These are phyloP conservation scores for Epinephelus moara DNA, from an alignment of 2,113 vertebrate species.

Conservation along the genomic window DNA sequence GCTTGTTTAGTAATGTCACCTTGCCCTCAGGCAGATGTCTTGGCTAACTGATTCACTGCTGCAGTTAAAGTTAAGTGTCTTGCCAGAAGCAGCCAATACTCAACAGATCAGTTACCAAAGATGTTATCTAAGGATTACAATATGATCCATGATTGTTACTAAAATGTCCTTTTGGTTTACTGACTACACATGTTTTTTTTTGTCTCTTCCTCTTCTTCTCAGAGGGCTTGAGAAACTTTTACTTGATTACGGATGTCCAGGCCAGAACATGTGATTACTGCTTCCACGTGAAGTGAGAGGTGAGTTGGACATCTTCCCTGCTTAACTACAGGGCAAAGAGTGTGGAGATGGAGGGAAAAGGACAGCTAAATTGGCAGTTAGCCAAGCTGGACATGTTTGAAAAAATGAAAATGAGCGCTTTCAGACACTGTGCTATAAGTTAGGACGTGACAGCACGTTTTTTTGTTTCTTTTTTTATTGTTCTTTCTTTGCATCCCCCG, in stretches of 20 bases:
- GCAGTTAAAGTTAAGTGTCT: slow-evolving; percentile 14
- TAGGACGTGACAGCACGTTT: slow-evolving; percentile 56
- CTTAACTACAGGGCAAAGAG: slow-evolving; percentile 77
- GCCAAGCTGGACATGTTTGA: slow-evolving; percentile 69
- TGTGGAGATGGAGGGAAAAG: slow-evolving; percentile 57
- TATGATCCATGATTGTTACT: not conserved
- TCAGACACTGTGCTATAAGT: slow-evolving; percentile 67
- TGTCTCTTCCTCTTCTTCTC: not conserved
- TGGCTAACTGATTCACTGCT: slow-evolving; percentile 10
- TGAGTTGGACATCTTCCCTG: slow-evolving; percentile 66
- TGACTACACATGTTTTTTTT: not conserved
- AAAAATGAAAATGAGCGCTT: slow-evolving; percentile 76
- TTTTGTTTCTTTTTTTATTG: not conserved
- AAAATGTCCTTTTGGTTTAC: slow-evolving; percentile 5
- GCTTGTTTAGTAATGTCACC: slow-evolving; percentile 18
- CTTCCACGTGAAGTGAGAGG: slow-evolving; percentile 74
- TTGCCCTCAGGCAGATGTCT: slow-evolving; percentile 7
- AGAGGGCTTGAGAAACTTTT: slow-evolving; percentile 73
- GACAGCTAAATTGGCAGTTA: slow-evolving; percentile 77
- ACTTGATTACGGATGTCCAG: slow-evolving; percentile 76
- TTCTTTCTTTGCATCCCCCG: slow-evolving; percentile 20
- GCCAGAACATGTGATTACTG: slow-evolving; percentile 71
- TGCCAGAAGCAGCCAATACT: slow-evolving; percentile 4
- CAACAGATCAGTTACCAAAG: slow-evolving; percentile 18
- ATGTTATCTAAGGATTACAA: slow-evolving; percentile 28